Evolutionary conservation across 2,888 invertebrate genomes (phyloP).

Genomic region (Spilosoma lubricipeda): DNA sequence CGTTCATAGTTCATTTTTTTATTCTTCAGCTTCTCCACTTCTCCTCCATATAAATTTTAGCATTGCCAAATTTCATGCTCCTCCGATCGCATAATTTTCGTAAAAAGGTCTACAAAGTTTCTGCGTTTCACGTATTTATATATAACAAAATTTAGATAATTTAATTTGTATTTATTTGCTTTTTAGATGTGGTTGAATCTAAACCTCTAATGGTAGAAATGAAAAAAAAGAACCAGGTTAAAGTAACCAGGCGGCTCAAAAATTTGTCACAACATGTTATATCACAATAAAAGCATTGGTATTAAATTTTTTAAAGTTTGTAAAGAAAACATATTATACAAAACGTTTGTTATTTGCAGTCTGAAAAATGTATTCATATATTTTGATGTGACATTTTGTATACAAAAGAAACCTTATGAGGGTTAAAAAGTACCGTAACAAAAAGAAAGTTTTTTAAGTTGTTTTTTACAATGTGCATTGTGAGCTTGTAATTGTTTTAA

Average conservation of each 20-base stretch:
- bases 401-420: not conserved
- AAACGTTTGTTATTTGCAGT: not conserved
- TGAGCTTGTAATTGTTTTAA: constrained; percentile 26
- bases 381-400: not conserved
- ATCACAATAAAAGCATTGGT: not conserved
- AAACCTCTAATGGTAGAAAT: not conserved
- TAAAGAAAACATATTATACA: not conserved
- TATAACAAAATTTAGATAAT: too few species aligned
- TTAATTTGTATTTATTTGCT: not conserved
- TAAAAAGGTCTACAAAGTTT: too few species aligned
- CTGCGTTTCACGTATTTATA: too few species aligned
- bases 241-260: too few species aligned
- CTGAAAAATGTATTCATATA: not conserved
- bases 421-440: constrained; percentile 26
- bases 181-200: not conserved
- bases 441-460: constrained; percentile 15
- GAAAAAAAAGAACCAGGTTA: not conserved
- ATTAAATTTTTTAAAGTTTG: not conserved
- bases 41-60: too few species aligned
- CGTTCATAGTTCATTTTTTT: too few species aligned
- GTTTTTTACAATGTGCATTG: constrained; percentile 15
- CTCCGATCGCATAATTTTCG: too few species aligned
- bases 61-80: too few species aligned
- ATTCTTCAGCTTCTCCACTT: too few species aligned
- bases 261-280: too few species aligned